These are phyloP conservation scores for Gambusia affinis DNA, from an alignment of 2,113 vertebrate genomes.

Conservation along the genomic window DNA sequence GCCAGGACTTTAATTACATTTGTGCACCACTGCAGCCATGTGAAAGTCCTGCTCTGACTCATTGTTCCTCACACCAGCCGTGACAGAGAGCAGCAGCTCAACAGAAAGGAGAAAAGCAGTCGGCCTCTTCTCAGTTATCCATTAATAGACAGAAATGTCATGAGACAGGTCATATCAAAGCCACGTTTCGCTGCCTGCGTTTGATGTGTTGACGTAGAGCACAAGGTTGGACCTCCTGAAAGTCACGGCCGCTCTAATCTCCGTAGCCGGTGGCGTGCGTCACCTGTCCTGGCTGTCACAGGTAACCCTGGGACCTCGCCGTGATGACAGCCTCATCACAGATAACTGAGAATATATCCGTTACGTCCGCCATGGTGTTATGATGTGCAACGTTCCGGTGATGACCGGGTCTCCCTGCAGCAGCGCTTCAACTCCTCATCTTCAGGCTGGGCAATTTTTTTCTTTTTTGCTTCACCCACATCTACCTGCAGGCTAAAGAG, in stretches of 20 bases:
- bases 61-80: not conserved
- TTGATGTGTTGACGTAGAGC: conserved; percentile 26
- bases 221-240: conserved; percentile 46
- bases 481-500: conserved; percentile 18
- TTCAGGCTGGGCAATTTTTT: conserved; percentile 11
- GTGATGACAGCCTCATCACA: conserved; percentile 66
- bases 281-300: conserved; percentile 65
- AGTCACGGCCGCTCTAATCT: conserved; percentile 54
- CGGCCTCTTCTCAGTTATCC: not conserved
- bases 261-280: conserved; percentile 47
- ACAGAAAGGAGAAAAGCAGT: not conserved
- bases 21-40: not conserved
- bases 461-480: conserved; percentile 12
- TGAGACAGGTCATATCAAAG: conserved; percentile 19
- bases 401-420: conserved; percentile 7
- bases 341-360: conserved; percentile 62
- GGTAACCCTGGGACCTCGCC: conserved; percentile 54
- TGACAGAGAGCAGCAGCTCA: not conserved
- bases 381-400: conserved; percentile 32
- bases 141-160: conserved; percentile 16
- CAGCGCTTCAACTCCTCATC: conserved; percentile 36
- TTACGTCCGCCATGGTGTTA: conserved; percentile 18
- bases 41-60: not conserved
- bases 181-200: conserved; percentile 10
- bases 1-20: not conserved